Conservation (phyloP, 2,888 invertebrate genomes). For the Apamea epomidion region DNA sequence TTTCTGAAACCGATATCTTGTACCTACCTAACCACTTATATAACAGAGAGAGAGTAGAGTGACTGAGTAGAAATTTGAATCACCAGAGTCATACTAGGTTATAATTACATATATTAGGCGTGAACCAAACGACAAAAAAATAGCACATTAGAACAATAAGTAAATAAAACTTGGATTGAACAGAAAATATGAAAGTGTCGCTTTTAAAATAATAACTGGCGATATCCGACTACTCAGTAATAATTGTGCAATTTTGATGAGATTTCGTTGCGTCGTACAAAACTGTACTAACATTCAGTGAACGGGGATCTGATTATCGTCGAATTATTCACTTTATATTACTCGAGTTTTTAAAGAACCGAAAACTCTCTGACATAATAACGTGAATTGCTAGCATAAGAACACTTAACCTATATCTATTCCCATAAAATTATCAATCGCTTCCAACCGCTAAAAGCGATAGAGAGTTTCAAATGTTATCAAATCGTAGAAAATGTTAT, state of each 20-base stretch:
- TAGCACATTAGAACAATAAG: not conserved
- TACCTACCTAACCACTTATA: not conserved
- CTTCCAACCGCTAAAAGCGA: constrained; percentile 33
- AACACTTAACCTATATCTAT: constrained; percentile 32
- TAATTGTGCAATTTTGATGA: constrained; percentile 16
- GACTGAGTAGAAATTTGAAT: not conserved
- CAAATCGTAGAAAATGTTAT: constrained; percentile 32
- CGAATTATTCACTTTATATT: constrained; percentile 17
- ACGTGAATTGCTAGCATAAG: constrained; percentile 24
- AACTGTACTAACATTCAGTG: constrained; percentile 11
- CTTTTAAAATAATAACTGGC: not conserved
- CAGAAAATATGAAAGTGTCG: not conserved
- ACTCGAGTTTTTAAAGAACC: constrained; percentile 30
- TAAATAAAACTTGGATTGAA: not conserved
- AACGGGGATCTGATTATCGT: constrained; percentile 23
- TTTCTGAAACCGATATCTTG: not conserved
- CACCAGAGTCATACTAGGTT: not conserved
- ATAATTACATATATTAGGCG: not conserved
- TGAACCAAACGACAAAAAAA: not conserved
- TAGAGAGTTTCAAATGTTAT: constrained; percentile 39
- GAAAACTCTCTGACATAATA: constrained; percentile 3
- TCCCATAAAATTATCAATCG: constrained; percentile 50
- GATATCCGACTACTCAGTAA: not conserved
- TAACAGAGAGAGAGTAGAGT: not conserved
- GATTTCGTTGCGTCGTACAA: constrained; percentile 6